These are phyloP conservation scores for Syrista parreyssii DNA, from an alignment of 2,888 invertebrate genomes.

Conservation along the genomic window DNA sequence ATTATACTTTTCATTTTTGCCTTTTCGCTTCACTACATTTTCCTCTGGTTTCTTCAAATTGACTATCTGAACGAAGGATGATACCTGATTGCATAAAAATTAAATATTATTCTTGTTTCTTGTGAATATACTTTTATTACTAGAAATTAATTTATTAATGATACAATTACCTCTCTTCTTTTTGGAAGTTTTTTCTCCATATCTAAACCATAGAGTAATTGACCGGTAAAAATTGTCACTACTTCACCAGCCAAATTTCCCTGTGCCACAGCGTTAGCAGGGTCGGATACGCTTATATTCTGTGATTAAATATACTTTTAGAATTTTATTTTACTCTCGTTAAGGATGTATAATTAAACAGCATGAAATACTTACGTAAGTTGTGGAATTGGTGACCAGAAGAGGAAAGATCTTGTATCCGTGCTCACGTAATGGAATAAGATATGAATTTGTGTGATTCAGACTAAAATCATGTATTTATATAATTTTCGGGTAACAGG, in stretches of 20 bases:
- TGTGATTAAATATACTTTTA: constrained; percentile 35
- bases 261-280: constrained; percentile 68
- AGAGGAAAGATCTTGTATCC: constrained; percentile 57
- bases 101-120: neutral
- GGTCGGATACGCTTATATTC: constrained; percentile 66
- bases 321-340: neutral
- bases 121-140: no score
- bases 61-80: constrained; percentile 47
- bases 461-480: constrained; percentile 41
- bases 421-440: constrained; percentile 60
- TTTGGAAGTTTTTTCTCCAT: constrained; percentile 49
- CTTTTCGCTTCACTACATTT: constrained; percentile 32
- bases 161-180: constrained; percentile 50
- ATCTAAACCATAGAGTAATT: constrained; percentile 58
- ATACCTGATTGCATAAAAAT: constrained; percentile 35
- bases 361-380: constrained; percentile 50
- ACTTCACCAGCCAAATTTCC: constrained; percentile 69
- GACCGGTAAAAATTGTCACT: constrained; percentile 65
- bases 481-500: neutral
- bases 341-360: neutral
- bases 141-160: neutral
- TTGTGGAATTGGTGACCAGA: constrained; percentile 63
- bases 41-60: constrained; percentile 39
- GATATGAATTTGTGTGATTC: constrained; percentile 56
- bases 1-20: constrained; percentile 36